These are phyloP conservation scores for Cydia pomonella DNA, from an alignment of 1,140 invertebrate genomes.

Conservation along the genomic window DNA sequence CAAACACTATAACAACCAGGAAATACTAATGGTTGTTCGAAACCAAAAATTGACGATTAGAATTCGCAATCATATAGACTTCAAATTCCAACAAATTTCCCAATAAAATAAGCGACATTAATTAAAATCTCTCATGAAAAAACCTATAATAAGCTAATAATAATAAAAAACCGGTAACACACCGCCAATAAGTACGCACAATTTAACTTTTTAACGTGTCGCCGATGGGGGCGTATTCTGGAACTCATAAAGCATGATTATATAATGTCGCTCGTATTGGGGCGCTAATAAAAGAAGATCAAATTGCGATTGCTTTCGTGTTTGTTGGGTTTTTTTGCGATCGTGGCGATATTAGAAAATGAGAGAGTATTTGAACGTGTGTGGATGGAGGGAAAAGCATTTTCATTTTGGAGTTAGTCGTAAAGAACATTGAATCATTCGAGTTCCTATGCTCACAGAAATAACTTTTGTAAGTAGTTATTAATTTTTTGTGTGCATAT, in stretches of 20 bases:
- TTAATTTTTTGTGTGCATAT: not conserved
- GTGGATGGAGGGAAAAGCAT: not conserved
- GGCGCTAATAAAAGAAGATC: constrained; percentile 31
- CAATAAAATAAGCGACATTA: constrained; percentile 3
- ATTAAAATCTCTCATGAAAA: not conserved
- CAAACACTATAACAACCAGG: no score
- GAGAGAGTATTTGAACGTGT: not conserved
- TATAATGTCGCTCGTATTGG: constrained; percentile 32
- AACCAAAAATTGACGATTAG: not conserved
- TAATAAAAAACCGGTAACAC: constrained; percentile 29
- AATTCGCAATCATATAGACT: not conserved
- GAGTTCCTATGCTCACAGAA: not conserved
- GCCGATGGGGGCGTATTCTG: constrained; percentile 31
- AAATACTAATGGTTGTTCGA: no score
- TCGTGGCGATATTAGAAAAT: constrained; percentile 29
- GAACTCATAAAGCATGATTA: constrained; percentile 33
- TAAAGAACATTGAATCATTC: not conserved
- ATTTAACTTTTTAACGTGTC: constrained; percentile 33
- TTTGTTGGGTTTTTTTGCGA: constrained; percentile 19
- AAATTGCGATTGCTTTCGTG: constrained; percentile 32
- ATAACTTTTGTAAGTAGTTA: not conserved
- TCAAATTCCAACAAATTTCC: not conserved
- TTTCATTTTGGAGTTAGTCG: not conserved
- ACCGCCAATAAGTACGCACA: constrained; percentile 33
- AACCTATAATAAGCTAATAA: constrained; percentile 19